A percentile compares a stretch with the other conserved stretches of the same genome.
Conservation (phyloP, 2,113 vertebrate genomes). For the Marcusenius ussheri region DNA sequence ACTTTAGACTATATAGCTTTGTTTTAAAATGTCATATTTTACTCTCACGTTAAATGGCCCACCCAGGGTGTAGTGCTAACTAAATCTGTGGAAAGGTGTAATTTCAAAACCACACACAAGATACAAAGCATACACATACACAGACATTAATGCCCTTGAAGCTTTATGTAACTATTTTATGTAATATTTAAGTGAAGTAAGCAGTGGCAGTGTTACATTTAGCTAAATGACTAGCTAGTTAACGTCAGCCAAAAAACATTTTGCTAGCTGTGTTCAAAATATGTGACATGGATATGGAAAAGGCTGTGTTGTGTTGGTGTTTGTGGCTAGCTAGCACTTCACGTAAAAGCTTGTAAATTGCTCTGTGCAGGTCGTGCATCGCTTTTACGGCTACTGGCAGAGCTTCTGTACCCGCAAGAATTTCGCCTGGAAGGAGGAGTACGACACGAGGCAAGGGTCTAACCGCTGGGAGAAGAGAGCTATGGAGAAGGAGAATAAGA, state of each 20-base stretch:
- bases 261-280: neutral
- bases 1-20: neutral
- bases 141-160: neutral
- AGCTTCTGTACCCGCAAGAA: constrained; percentile 89
- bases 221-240: neutral
- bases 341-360: neutral
- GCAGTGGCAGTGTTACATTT: neutral
- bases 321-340: neutral
- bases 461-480: constrained; percentile 96
- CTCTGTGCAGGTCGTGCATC: constrained; percentile 73
- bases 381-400: constrained; percentile 94
- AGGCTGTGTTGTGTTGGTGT: neutral
- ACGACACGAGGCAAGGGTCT: constrained; percentile 85
- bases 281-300: neutral
- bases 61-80: neutral
- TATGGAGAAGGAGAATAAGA: constrained; percentile 98
- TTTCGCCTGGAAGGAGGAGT: constrained; percentile 94
- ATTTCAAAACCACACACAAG: neutral
- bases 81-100: neutral
- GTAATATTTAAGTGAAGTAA: neutral
- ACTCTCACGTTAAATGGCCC: neutral
- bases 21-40: neutral
- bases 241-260: neutral
- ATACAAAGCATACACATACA: neutral
- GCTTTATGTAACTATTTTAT: neutral